Evolutionary conservation across 1,140 invertebrate genomes (phyloP).

Genomic region (Plectrocnemia conspersa): DNA sequence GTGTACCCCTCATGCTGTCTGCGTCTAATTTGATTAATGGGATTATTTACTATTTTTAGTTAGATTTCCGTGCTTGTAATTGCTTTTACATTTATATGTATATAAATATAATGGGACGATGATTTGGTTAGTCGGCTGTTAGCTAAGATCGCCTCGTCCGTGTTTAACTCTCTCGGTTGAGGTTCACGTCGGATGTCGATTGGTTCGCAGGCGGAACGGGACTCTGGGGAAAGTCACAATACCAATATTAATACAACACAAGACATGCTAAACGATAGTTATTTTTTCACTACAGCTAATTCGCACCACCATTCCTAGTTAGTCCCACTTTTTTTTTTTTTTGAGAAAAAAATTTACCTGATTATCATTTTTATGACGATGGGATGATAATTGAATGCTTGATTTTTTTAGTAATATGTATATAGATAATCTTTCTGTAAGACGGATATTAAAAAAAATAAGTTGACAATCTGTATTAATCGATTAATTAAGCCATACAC

Average conservation of each 20-base stretch:
- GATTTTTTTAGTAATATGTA: conserved; percentile 49
- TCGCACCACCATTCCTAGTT: conserved; percentile 4
- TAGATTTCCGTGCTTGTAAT: conserved; percentile 31
- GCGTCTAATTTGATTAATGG: not conserved
- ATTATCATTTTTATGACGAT: conserved; percentile 27
- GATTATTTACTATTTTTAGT: conserved; percentile 9
- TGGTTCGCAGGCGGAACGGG: conserved; percentile 58
- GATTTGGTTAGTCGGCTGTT: conserved; percentile 31
- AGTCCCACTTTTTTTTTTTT: not conserved
- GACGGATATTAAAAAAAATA: conserved; percentile 36
- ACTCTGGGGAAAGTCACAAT: conserved; percentile 50
- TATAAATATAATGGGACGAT: too few species aligned
- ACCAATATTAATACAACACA: conserved; percentile 13
- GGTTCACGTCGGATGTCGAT: conserved; percentile 63
- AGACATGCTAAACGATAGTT: conserved; percentile 31
- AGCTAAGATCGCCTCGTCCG: conserved; percentile 23
- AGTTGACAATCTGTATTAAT: conserved; percentile 36
- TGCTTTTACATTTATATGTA: conserved; percentile 5
- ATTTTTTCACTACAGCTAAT: too few species aligned
- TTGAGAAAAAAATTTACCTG: conserved; percentile 37
- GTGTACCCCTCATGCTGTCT: conserved; percentile 1
- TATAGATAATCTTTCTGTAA: conserved; percentile 55
- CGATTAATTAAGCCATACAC: too few species aligned
- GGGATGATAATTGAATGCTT: not conserved
- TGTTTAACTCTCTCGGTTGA: conserved; percentile 59